These are phyloP conservation scores for Orcinus orca DNA, from an alignment of 2,113 vertebrate genomes.

Conservation along the genomic window DNA sequence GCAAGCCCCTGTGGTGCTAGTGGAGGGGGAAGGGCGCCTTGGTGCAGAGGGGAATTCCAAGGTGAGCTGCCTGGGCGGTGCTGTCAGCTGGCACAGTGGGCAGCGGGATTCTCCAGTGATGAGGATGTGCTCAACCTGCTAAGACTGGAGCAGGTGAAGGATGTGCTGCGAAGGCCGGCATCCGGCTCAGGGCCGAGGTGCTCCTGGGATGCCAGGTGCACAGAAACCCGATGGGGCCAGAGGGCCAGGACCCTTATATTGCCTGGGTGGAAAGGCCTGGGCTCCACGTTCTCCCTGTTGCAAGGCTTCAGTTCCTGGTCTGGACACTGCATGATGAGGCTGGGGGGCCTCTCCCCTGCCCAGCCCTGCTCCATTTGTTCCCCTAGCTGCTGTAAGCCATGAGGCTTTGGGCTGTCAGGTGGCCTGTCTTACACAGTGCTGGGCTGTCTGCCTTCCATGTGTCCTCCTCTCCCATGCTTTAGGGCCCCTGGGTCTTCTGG, in stretches of 20 bases:
- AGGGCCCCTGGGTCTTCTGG: neutral
- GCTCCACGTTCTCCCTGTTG: neutral
- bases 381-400: neutral
- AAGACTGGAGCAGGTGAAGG: neutral
- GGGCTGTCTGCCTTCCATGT: neutral
- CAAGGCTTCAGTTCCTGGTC: neutral
- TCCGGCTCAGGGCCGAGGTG: rapidly evolving
- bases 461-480: neutral
- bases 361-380: neutral
- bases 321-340: neutral
- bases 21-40: slow-evolving; percentile 53
- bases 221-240: neutral
- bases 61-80: slow-evolving; percentile 66
- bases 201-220: neutral
- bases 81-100: slow-evolving; percentile 41
- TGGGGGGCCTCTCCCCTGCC: neutral
- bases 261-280: too few relatives aligned
- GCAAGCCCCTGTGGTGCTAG: neutral
- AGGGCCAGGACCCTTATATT: neutral
- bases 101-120: slow-evolving; percentile 35
- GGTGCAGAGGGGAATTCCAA: slow-evolving; percentile 75
- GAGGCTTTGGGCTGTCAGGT: neutral
- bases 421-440: neutral
- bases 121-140: neutral
- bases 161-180: neutral